Conservation (phyloP, 2,797 vertebrate genomes). For the Takifugu rubripes region DNA sequence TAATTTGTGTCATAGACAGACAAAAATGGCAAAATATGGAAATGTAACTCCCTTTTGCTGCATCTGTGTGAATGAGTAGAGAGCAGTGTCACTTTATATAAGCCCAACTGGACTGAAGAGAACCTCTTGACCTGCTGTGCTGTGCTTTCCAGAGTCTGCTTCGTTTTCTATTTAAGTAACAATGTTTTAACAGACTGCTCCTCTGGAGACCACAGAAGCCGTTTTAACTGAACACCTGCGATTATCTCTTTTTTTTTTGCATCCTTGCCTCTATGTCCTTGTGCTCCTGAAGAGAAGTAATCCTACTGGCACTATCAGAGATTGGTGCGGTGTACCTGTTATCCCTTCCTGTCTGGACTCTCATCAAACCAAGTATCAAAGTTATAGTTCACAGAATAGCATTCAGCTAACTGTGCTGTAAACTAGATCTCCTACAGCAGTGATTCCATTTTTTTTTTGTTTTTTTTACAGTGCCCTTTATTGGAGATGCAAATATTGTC, state of each 20-base stretch:
- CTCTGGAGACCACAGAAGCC: conserved; percentile 60
- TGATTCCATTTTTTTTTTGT: no score
- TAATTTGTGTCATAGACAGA: no score
- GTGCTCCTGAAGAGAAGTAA: conserved; percentile 59
- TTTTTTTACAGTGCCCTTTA: background rate
- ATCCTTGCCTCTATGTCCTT: conserved; percentile 23
- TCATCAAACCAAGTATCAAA: conserved; percentile 21
- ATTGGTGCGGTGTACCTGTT: conserved; percentile 62
- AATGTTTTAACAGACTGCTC: conserved; percentile 38
- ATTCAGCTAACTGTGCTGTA: conserved; percentile 25
- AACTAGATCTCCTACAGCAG: conserved; percentile 14
- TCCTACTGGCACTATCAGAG: conserved; percentile 61
- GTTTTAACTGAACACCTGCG: conserved; percentile 68
- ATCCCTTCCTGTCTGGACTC: conserved; percentile 43
- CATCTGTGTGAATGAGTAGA: no score
- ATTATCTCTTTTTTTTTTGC: conserved; percentile 64
- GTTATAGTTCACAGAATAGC: conserved; percentile 30
- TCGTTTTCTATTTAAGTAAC: conserved; percentile 29
- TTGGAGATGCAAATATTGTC: conserved; percentile 4
- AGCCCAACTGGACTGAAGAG: conserved; percentile 1
- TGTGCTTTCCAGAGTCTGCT: conserved; percentile 20
- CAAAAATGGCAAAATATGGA: no score
- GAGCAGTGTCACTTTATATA: no score
- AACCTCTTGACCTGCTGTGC: conserved; percentile 15
- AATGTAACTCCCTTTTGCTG: no score